Base-by-base conservation (phyloP, 2,888 invertebrate genomes). In the Caenorhabditis sinica region DNA sequence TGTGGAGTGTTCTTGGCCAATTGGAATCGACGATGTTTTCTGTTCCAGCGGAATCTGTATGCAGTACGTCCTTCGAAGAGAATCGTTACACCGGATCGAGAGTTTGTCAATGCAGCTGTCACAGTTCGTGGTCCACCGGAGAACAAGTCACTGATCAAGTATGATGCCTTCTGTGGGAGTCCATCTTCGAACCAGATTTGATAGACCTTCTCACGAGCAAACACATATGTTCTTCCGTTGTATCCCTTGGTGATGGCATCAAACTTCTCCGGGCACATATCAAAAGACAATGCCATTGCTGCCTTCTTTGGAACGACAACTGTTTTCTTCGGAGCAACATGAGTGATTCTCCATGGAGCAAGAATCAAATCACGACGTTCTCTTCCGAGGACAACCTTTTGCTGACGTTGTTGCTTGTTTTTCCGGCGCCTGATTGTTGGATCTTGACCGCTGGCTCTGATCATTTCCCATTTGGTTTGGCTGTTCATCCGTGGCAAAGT, bases 181-280 rank as follows among this genome's bases (percentile, higher is more conserved):
- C 90, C 90, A 73, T 89, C 83, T 36, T 89, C 86, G 33, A 86
- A 83, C 89, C 89, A 91, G n/a, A 90, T 82, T 75, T 91, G 90
- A 63, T 90, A 91, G 28, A 91, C 91, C 61, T 77, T 81, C 30
- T 90, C 89, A 23, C 89, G 85, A 11, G 91, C 86, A 73, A 91
- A 91, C 43, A 90, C 85, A 85, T 91, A 91, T 0, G 89, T 90
- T 33, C 90, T 86, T 28, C 88, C 87, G 71, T 91, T 90, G 84
- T 83, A 87, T 23, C 90, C 90, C 77, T 89, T 90, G n/a, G 90
- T 90, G 60, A 91, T 86, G 15, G 91, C 91, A 68, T 91, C 91
- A 53, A 91, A 88, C 53, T 87, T 83, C 17, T 63, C 79, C 2
- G 91, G 91, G 72, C 91, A 91, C 20, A 75, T 30, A 72, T 89